Evolutionary conservation across 2,113 vertebrate genomes (phyloP), one percentile per base, ranked within the genome.

Genomic region (Brevimyrus niger): DNA sequence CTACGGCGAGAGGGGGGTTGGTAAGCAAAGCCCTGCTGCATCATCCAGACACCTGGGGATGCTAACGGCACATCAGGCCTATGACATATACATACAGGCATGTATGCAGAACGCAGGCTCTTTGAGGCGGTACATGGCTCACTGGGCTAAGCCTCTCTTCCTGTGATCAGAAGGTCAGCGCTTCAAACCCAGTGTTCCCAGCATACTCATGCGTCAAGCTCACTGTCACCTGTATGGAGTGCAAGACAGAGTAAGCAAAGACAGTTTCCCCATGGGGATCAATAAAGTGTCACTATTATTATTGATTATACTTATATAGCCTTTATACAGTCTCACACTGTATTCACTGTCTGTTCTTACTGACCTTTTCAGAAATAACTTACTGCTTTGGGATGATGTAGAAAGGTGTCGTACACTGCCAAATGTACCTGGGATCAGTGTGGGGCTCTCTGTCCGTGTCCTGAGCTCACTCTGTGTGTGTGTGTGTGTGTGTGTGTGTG

Each of bases 1-100:
- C 76, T 99, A 99, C 0, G 98, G 98, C 89, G 98, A 99, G 92
- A 95, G 96, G 42, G 98, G 98, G 86, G 97, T 99, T 80, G 96
- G 98, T 99, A 89, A 97, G 98, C 96, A 2, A n/a, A 35, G 48
- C 46, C 10, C n/a, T 65, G 61, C n/a, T 65, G n/a, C 23, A 65
- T 27, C 7, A 61, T 65, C 4, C 35, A 84, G 13, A 83, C 80
- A n/a, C 35, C 42, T 19, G 42, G 42, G 4, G 38, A 69, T 2
- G 11, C 27, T 69, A 10, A 27, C 23, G 11, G 23, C 27, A 3
- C 23, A n/a, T 69, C 23, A 35, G 8, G 69, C 35, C 10, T 35
- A 76, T 19, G 31, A 38, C 11, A 9, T 27, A 69, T n/a, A 73
- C 69, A 73, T 73, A 17, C 35, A 38, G 4, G 3, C 13, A 19